phyloP scores from a whole-genome alignment of 2,797 vertebrate species.

The Fistularia tabacaria region DNA sequence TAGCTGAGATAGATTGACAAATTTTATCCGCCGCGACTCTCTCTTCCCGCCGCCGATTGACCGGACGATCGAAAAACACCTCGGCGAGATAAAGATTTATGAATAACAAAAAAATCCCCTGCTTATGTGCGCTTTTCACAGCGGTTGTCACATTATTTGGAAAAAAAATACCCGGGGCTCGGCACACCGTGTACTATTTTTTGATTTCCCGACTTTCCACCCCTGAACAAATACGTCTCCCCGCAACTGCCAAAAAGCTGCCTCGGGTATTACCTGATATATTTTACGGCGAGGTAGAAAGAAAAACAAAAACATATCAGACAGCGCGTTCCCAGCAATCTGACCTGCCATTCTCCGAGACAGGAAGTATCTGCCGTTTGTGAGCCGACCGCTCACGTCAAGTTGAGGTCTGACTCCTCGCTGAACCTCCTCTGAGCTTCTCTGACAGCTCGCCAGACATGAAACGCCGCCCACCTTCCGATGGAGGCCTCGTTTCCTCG shows the following conservation, averaged over 20 bases:
- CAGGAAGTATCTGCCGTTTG: conserved; percentile 24
- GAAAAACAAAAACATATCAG: conserved; percentile 49
- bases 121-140: conserved; percentile 8
- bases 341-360: conserved; percentile 40
- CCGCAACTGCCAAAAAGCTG: conserved; percentile 14
- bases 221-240: conserved; percentile 13
- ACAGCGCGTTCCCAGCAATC: conserved; percentile 30
- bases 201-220: not conserved
- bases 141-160: conserved; percentile 6
- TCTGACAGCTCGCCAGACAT: conserved; percentile 55
- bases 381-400: conserved; percentile 46
- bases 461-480: conserved; percentile 11
- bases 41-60: no score
- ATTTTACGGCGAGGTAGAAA: conserved; percentile 33
- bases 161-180: no score
- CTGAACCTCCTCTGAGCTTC: conserved; percentile 60
- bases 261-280: conserved; percentile 10
- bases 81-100: no score
- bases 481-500: conserved; percentile 51
- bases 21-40: no score
- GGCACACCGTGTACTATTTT: not conserved
- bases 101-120: conserved; percentile 5
- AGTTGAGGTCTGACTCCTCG: conserved; percentile 51
- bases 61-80: no score
- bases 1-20: no score